Evolutionary conservation across 2,113 vertebrate species (phyloP).

Genomic region (Oriolus oriolus): DNA sequence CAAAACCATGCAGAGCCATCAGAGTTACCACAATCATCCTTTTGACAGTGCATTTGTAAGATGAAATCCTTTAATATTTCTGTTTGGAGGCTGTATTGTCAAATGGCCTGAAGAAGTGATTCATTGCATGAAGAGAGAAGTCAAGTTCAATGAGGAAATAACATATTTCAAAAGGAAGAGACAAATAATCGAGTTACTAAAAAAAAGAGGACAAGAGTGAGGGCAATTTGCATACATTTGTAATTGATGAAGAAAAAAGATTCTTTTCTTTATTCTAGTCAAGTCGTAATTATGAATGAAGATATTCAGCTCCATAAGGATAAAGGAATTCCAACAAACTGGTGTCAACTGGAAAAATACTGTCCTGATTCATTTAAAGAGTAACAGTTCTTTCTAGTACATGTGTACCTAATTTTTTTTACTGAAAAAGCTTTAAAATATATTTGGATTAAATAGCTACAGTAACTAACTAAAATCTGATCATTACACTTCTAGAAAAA

Average conservation of each 20-base stretch:
- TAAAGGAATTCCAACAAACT: neutral
- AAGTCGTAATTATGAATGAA: neutral
- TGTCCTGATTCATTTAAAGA: neutral
- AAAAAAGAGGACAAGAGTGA: neutral
- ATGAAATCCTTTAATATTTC: neutral
- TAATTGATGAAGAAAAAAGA: neutral
- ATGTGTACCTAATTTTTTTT: neutral
- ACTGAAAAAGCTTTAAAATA: neutral
- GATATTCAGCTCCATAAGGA: neutral
- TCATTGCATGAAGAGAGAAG: neutral
- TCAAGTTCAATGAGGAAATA: neutral
- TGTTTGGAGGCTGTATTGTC: neutral
- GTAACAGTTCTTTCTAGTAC: neutral
- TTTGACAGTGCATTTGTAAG: neutral
- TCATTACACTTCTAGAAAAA: neutral
- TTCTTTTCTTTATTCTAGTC: neutral
- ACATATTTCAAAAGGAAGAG: neutral
- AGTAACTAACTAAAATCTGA: neutral
- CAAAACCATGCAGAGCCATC: neutral
- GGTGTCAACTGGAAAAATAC: neutral
- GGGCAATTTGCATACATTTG: neutral
- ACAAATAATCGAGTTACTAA: neutral
- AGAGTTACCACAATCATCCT: neutral
- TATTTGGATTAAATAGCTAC: neutral
- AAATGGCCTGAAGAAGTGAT: neutral